Evolutionary conservation across 2,888 invertebrate genomes (phyloP).

Genomic region (Cepaea hortensis): DNA sequence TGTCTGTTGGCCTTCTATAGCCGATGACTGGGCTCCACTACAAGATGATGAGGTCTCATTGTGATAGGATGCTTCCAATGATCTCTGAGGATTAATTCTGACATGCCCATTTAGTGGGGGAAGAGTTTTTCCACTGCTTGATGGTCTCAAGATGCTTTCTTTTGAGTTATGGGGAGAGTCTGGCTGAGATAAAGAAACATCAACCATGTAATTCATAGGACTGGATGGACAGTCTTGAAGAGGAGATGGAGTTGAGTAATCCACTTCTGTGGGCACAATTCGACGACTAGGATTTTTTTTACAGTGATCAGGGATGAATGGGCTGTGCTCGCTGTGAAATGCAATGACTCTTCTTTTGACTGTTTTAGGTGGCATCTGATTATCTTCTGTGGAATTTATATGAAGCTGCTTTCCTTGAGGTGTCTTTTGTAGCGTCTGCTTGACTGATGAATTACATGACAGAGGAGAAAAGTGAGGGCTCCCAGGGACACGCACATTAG

Average conservation of each 20-base stretch:
- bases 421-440: neutral
- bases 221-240: conserved; percentile 42
- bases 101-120: neutral
- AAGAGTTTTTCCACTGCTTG: neutral
- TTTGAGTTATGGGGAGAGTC: conserved; percentile 3
- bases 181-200: neutral
- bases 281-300: conserved; percentile 27
- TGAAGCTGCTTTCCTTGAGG: neutral
- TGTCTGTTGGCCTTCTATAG: neutral
- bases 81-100: neutral
- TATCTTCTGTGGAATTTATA: conserved; percentile 23
- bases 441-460: neutral
- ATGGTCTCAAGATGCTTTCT: neutral
- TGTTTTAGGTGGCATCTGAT: neutral
- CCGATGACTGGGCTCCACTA: neutral
- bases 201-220: conserved; percentile 21
- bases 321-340: conserved; percentile 29
- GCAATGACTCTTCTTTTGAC: conserved; percentile 31
- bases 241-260: conserved; percentile 31
- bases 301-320: conserved; percentile 38
- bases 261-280: conserved; percentile 37
- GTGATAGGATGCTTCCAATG: neutral
- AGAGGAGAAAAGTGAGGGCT: neutral
- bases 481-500: neutral
- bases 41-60: neutral